phyloP scores from a whole-genome alignment of 2,797 vertebrate species.

The Chiloscyllium punctatum region DNA sequence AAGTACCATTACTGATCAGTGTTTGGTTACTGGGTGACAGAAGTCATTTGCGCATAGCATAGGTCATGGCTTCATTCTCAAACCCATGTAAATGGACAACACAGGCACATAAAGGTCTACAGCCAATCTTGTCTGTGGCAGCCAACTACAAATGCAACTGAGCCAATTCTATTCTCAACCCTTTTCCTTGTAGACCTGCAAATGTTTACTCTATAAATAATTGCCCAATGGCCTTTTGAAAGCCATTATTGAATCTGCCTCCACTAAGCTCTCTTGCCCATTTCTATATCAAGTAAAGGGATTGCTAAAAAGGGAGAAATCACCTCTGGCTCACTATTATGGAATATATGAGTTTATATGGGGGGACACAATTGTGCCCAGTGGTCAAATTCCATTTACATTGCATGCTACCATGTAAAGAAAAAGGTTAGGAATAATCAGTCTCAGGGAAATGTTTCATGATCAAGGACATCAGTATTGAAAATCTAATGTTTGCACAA shows the following conservation, averaged over 20 bases:
- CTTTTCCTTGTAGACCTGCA: background rate
- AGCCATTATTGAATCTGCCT: too few relatives aligned
- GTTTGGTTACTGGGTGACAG: background rate
- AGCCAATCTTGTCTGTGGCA: background rate
- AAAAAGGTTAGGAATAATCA: background rate
- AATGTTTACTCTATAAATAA: background rate
- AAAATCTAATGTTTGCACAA: background rate
- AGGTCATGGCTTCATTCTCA: background rate
- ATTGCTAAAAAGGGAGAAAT: background rate
- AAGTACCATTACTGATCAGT: background rate
- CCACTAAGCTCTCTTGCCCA: background rate
- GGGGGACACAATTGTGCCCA: background rate
- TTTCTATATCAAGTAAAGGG: background rate
- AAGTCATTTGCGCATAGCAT: background rate
- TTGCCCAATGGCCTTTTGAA: background rate
- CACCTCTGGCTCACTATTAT: background rate
- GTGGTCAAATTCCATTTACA: background rate
- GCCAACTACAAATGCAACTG: background rate
- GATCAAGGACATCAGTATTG: background rate
- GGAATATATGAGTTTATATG: background rate
- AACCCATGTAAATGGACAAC: background rate
- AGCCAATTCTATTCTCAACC: background rate
- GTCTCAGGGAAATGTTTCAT: background rate
- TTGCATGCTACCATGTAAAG: background rate
- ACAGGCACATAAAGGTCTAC: background rate